A percentile compares a stretch with the other conserved stretches of the same genome.
Evolutionary conservation across 2,113 vertebrate genomes (phyloP).

Genomic region (Coreoperca whiteheadi): DNA sequence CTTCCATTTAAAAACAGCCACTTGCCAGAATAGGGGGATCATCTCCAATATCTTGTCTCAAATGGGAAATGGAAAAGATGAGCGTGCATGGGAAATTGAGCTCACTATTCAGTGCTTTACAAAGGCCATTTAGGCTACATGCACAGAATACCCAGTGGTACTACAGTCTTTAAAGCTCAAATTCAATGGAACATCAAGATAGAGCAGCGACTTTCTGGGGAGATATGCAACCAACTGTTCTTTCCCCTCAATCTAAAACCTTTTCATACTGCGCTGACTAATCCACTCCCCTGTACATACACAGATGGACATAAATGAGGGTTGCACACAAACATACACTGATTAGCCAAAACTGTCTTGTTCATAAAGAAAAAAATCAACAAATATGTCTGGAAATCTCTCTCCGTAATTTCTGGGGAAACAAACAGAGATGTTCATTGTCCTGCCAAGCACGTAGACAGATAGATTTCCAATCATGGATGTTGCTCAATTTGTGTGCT

Average conservation of each 20-base stretch:
- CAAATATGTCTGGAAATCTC: conserved; percentile 29
- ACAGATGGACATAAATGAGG: conserved; percentile 30
- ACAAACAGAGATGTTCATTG: conserved; percentile 54
- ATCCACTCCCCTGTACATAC: conserved; percentile 16
- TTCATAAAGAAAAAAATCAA: conserved; percentile 47
- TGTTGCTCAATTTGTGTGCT: conserved; percentile 66
- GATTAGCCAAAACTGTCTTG: conserved; percentile 40
- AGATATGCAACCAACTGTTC: conserved; percentile 53
- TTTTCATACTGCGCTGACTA: conserved; percentile 26
- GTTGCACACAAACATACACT: conserved; percentile 17
- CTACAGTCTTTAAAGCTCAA: conserved; percentile 57
- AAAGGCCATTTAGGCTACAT: conserved; percentile 70
- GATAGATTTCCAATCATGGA: conserved; percentile 77
- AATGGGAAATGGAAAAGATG: conserved; percentile 72
- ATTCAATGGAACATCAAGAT: conserved; percentile 64
- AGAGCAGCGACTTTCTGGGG: conserved; percentile 5
- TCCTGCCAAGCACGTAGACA: conserved; percentile 61
- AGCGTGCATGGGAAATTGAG: conserved; percentile 75
- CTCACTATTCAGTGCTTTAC: conserved; percentile 73
- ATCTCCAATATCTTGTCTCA: conserved; percentile 80
- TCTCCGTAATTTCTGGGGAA: conserved; percentile 42
- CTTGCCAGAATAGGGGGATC: conserved; percentile 73
- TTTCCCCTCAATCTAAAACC: conserved; percentile 29
- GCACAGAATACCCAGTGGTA: conserved; percentile 69
- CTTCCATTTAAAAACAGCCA: conserved; percentile 76